Evolutionary conservation across 2,113 vertebrate species (phyloP).

Genomic region (Corythaixoides concolor): DNA sequence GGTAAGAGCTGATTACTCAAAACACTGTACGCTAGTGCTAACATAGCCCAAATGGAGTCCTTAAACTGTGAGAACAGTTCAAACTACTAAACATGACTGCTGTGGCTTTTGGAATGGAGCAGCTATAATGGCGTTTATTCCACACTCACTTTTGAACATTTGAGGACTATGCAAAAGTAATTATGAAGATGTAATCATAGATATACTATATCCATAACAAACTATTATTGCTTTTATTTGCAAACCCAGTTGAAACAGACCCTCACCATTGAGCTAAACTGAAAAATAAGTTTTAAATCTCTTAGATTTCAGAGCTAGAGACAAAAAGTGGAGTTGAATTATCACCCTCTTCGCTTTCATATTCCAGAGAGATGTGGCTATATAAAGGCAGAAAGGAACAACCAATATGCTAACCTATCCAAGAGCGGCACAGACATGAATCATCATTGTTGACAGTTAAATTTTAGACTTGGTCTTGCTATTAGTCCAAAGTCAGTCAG

Average conservation of each 20-base stretch:
- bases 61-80: background rate
- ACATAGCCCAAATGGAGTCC: background rate
- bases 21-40: background rate
- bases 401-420: background rate
- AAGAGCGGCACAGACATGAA: background rate
- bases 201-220: background rate
- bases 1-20: background rate
- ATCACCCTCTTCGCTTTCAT: background rate
- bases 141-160: background rate
- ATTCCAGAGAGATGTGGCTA: background rate
- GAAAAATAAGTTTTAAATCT: background rate
- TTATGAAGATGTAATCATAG: background rate
- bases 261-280: background rate
- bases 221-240: background rate
- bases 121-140: background rate
- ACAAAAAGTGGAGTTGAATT: background rate
- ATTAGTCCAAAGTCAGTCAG: background rate
- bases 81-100: background rate
- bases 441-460: background rate
- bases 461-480: background rate
- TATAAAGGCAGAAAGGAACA: background rate
- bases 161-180: background rate
- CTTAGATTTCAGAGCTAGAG: background rate
- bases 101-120: background rate
- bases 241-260: background rate